Conservation (phyloP, 2,797 vertebrate genomes). For the Leptodactylus fallax region DNA sequence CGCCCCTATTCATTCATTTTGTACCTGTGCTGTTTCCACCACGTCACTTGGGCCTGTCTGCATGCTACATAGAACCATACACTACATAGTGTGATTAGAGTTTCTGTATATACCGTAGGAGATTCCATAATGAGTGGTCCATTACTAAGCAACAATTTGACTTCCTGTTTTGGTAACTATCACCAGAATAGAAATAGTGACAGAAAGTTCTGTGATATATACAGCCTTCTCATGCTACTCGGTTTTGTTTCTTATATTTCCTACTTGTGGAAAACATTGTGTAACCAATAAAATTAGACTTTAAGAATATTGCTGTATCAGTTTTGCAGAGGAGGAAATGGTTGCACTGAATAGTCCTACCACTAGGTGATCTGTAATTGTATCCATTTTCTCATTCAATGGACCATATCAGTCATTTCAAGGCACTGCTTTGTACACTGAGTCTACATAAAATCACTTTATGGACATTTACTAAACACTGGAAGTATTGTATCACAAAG, state of each 20-base stretch:
- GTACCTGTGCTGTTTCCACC: too few species aligned
- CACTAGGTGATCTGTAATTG: not conserved
- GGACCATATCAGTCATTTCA: not conserved
- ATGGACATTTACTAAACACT: slow-evolving; percentile 12
- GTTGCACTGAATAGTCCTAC: not conserved
- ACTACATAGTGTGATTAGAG: too few species aligned
- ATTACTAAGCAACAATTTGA: not conserved
- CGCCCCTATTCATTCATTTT: too few species aligned
- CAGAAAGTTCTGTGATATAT: not conserved
- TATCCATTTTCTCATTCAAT: not conserved
- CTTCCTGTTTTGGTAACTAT: not conserved
- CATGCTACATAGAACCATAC: too few species aligned
- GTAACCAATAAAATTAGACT: not conserved
- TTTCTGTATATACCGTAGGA: too few species aligned
- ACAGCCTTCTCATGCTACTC: not conserved
- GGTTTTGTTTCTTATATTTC: not conserved
- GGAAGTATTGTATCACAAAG: slow-evolving; percentile 34
- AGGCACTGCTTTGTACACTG: not conserved
- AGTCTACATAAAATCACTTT: not conserved
- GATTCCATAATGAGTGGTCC: too few species aligned
- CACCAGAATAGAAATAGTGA: not conserved
- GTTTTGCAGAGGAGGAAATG: not conserved
- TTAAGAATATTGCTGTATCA: too few species aligned
- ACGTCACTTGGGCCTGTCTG: too few species aligned
- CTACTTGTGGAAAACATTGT: not conserved